These are phyloP conservation scores for Balaeniceps rex DNA, from an alignment of 2,113 vertebrate species.

Conservation along the genomic window DNA sequence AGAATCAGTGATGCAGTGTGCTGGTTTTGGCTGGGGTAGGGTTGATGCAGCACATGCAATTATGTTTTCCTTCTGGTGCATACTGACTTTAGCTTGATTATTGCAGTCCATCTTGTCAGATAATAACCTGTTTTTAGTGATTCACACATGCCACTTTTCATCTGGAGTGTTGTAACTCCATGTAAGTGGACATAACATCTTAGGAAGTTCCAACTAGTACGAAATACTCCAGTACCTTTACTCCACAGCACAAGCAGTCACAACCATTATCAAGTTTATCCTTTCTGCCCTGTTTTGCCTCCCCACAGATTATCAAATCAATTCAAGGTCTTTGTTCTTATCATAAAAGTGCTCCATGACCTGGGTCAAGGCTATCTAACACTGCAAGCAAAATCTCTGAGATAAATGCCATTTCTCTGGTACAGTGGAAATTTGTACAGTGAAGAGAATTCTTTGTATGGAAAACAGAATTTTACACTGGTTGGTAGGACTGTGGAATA, in stretches of 20 bases:
- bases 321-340: background rate
- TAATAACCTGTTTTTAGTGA: background rate
- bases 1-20: background rate
- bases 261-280: background rate
- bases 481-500: background rate
- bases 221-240: background rate
- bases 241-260: background rate
- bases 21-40: background rate
- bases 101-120: background rate
- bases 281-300: background rate
- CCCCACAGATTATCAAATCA: background rate
- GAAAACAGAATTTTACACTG: background rate
- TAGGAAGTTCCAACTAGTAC: background rate
- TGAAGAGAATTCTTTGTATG: background rate
- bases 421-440: background rate
- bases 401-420: background rate
- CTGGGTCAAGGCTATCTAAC: background rate
- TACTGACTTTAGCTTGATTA: background rate
- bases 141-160: background rate
- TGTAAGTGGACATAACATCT: background rate
- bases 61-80: background rate
- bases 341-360: background rate
- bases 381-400: background rate
- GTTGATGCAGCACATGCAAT: background rate
- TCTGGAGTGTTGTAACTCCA: background rate